Conservation (phyloP, 2,888 invertebrate species). For the Leistus spinibarbis region DNA sequence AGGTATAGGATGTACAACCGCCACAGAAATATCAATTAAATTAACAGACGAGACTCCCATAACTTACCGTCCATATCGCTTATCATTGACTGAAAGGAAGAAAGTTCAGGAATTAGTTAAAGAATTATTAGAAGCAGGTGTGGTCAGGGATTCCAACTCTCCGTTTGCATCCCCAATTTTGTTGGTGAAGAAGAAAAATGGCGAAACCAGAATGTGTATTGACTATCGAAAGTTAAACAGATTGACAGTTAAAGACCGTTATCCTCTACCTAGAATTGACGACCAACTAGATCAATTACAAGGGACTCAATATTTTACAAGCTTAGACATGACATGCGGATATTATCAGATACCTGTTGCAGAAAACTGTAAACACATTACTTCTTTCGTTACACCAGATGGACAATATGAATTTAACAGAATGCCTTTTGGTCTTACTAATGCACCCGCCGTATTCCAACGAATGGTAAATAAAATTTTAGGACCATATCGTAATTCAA, state of each 20-base stretch:
- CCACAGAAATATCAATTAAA: not conserved
- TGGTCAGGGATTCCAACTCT: conserved; percentile 42
- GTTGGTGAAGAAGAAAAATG: conserved; percentile 43
- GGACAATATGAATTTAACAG: conserved; percentile 39
- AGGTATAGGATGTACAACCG: not conserved
- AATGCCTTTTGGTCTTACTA: conserved; percentile 39
- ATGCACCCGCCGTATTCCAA: conserved; percentile 37
- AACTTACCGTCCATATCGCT: conserved; percentile 42
- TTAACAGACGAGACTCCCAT: conserved; percentile 31
- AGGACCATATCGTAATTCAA: conserved; percentile 11
- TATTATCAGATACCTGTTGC: conserved; percentile 46
- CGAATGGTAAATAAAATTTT: conserved; percentile 34
- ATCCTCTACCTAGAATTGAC: conserved; percentile 46
- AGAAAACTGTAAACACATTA: conserved; percentile 43
- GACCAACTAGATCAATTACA: conserved; percentile 44
- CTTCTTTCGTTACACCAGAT: conserved; percentile 47
- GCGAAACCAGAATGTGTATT: conserved; percentile 40
- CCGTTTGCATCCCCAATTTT: conserved; percentile 39
- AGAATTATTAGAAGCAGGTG: conserved; percentile 39
- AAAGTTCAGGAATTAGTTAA: conserved; percentile 37
- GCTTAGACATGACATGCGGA: conserved; percentile 45
- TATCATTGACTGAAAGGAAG: conserved; percentile 40
- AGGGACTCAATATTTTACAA: conserved; percentile 43
- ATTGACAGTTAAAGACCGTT: conserved; percentile 45
- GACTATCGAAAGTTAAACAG: conserved; percentile 46